Evolutionary conservation across 2,113 vertebrate genomes (phyloP).

Genomic region (Oriolus oriolus): DNA sequence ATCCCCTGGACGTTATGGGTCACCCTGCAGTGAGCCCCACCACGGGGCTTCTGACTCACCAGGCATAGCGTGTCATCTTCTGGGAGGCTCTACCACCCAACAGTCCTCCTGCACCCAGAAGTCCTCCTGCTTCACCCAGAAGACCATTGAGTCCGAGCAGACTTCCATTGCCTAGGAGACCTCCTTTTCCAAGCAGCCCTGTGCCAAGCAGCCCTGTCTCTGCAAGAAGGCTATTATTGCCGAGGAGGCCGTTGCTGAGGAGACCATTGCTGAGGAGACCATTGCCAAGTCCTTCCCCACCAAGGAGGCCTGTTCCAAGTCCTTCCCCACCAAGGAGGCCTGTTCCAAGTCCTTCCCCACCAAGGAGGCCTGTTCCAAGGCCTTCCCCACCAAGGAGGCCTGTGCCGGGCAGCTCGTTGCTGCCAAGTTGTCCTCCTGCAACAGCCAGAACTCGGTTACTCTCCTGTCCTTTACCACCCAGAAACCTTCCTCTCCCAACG

Average conservation of each 20-base stretch:
- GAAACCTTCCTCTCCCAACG: background rate
- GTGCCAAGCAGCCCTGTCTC: background rate
- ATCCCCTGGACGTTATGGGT: background rate
- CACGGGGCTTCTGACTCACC: background rate
- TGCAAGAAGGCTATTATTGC: background rate
- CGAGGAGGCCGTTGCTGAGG: background rate
- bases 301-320: background rate
- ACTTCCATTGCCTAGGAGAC: slow-evolving; percentile 18
- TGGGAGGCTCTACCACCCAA: background rate
- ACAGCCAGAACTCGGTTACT: background rate
- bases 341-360: background rate
- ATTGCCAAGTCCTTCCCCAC: background rate
- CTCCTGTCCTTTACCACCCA: background rate
- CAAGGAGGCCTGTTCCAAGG: background rate
- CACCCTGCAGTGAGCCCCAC: background rate
- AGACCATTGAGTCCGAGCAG: background rate
- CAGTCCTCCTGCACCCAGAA: background rate
- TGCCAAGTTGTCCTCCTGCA: background rate
- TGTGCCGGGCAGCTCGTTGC: background rate
- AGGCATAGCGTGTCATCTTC: background rate
- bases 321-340: background rate
- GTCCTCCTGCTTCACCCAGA: background rate
- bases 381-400: background rate
- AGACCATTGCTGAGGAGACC: background rate
- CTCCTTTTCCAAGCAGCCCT: slow-evolving; percentile 15